Base-by-base conservation (phyloP, 2,113 vertebrate genomes). In the Chloropsis hardwickii region DNA sequence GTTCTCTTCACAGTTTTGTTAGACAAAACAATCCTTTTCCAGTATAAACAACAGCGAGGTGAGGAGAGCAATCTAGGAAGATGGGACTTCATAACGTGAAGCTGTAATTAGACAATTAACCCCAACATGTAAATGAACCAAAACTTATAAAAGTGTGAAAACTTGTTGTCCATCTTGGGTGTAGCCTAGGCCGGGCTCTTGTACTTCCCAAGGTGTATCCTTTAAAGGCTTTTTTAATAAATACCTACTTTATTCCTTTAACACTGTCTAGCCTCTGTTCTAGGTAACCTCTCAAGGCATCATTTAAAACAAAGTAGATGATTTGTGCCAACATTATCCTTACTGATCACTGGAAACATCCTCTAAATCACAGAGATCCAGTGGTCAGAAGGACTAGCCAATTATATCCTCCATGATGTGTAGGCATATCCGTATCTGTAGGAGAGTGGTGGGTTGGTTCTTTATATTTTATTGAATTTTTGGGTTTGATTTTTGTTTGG, bases 121-220 rank as follows among this genome's bases (percentile, higher is more conserved):
- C 47, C 17, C 10, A n/a, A 11, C 10, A n/a, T 6, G 3, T 22
- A 51, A 62, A 62, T 22, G 14, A 37, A 62, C 8, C 29, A 62
- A 62, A 77, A 51, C 14, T 22, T 40, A 10, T 17, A 28, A 27
- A 61, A 40, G 18, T 40, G 17, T 27, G 14, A 61, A 51, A 78
- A 62, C 11, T 16, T 0, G 0, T 6, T 0, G 3, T 33, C 10
- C 35, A 12, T 27, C 17, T 76, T 33, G 57, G 28, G 7, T 40
- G 7, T 6, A 25, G 44, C 21, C 44, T 9, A 1, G 2, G 7
- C 5, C 0, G 0, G 35, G 57, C 10, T 50, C 35, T 33, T 40
- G 17, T 50, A 10, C n/a, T n/a, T n/a, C n/a, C n/a, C n/a, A n/a
- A n/a, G n/a, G n/a, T n/a, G n/a, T n/a, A n/a, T n/a, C n/a, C 35